phyloP scores from a whole-genome alignment of 35 echinoderm and acorn worm species.

The Eucidaris tribuloides region DNA sequence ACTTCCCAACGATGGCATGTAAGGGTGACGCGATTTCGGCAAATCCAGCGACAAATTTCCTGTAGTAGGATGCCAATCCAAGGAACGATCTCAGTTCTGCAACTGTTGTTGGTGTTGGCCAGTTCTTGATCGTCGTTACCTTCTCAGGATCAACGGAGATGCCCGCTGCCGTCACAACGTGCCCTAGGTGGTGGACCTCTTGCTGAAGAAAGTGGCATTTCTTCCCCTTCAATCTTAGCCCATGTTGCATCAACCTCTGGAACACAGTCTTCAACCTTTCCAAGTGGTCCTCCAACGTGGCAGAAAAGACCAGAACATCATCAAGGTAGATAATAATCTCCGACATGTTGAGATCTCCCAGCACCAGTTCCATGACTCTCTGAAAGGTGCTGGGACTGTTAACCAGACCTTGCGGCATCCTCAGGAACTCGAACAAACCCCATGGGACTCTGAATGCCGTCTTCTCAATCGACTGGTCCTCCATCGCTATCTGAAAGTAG shows the following conservation, averaged over 20 bases:
- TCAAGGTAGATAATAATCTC: conserved; percentile 68
- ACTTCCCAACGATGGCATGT: conserved; percentile 10
- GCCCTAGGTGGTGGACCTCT: conserved; percentile 42
- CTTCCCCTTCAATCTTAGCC: conserved; percentile 48
- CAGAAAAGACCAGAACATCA: conserved; percentile 63
- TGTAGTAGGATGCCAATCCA: conserved; percentile 47
- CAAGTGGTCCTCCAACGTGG: conserved; percentile 56
- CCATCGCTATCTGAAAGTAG: conserved; percentile 56
- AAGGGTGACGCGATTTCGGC: conserved; percentile 28
- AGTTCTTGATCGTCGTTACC: conserved; percentile 29
- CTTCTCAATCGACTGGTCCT: conserved; percentile 5
- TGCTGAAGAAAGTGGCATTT: conserved; percentile 51
- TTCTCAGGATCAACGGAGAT: conserved; percentile 38
- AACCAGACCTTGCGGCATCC: conserved; percentile 80
- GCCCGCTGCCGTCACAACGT: conserved; percentile 33
- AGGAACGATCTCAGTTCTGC: conserved; percentile 41
- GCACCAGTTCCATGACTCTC: conserved; percentile 42
- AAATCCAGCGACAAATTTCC: conserved; percentile 42
- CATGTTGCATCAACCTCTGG: neutral
- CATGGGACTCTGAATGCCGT: conserved; percentile 63
- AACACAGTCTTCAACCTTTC: conserved; percentile 21
- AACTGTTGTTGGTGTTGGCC: conserved; percentile 9
- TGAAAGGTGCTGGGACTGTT: conserved; percentile 78
- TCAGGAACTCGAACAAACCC: conserved; percentile 60
- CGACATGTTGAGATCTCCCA: conserved; percentile 61